These are phyloP conservation scores for Gryllus longicercus DNA, from an alignment of 2,888 invertebrate species.

Conservation along the genomic window DNA sequence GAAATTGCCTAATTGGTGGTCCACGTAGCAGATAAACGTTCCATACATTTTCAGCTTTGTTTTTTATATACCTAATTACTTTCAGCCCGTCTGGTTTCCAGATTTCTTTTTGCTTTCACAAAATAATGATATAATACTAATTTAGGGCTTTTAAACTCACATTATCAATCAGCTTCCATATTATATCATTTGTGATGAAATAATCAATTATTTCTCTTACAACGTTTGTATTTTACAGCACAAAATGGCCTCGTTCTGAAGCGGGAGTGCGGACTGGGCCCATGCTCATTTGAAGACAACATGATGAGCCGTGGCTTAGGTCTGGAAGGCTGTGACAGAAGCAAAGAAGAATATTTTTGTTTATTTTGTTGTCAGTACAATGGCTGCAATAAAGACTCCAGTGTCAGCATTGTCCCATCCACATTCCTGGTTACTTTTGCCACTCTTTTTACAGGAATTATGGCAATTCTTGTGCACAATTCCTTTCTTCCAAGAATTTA, in stretches of 20 bases:
- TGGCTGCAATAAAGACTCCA: slow-evolving; percentile 47
- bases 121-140: no score
- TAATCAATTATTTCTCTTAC: no score
- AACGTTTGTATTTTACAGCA: slow-evolving; percentile 42
- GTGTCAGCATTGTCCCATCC: slow-evolving; percentile 20
- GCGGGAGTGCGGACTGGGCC: slow-evolving; percentile 50
- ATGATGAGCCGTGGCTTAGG: slow-evolving; percentile 47
- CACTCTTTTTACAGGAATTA: background rate
- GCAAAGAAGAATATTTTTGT: slow-evolving; percentile 48
- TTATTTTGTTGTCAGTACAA: slow-evolving; percentile 48
- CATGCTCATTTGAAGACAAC: slow-evolving; percentile 49
- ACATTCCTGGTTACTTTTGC: background rate
- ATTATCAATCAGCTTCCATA: no score
- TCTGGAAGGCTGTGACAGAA: slow-evolving; percentile 47
- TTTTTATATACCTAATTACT: no score
- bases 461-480: background rate
- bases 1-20: no score
- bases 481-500: background rate
- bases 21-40: no score
- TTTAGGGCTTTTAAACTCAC: no score
- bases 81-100: no score
- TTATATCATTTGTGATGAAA: no score
- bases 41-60: no score
- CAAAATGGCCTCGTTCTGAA: slow-evolving; percentile 46
- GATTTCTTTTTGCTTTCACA: no score